A percentile compares a stretch with the other conserved stretches of the same genome.
phyloP scores from a whole-genome alignment of 2,888 invertebrate species.

The Rutpela maculata region DNA sequence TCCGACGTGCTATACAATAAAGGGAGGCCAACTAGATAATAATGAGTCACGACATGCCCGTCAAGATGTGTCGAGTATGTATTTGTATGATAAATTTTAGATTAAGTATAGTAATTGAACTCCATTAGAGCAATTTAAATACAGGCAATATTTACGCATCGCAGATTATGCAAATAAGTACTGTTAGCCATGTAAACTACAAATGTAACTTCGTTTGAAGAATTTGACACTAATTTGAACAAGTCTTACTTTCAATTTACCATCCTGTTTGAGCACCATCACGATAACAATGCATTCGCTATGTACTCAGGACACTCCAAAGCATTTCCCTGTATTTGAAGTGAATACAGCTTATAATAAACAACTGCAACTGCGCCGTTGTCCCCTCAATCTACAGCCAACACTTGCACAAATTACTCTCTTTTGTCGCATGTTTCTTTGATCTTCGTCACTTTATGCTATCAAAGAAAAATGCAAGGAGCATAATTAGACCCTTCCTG shows the following conservation, averaged over 20 bases:
- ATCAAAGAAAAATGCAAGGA: slow-evolving; percentile 43
- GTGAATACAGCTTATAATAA: slow-evolving; percentile 25
- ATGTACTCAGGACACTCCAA: background rate
- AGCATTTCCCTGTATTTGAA: slow-evolving; percentile 8
- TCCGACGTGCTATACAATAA: no score
- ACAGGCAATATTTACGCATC: no score
- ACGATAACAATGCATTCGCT: background rate
- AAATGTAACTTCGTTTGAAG: no score
- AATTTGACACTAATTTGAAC: background rate
- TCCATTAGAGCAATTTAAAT: no score
- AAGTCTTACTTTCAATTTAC: background rate
- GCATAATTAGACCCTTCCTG: slow-evolving; percentile 34
- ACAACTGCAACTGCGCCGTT: slow-evolving; percentile 22
- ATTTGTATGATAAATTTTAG: no score
- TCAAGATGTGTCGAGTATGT: no score
- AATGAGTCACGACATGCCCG: no score
- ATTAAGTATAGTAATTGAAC: no score
- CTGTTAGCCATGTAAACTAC: no score
- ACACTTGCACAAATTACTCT: slow-evolving; percentile 46
- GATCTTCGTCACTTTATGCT: slow-evolving; percentile 42
- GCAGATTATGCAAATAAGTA: no score
- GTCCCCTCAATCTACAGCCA: slow-evolving; percentile 33
- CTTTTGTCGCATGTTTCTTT: slow-evolving; percentile 41
- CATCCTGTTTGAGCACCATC: background rate
- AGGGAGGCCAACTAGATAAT: no score